Conservation (phyloP, 2,113 vertebrate species). For the Pachyramphus minor region DNA sequence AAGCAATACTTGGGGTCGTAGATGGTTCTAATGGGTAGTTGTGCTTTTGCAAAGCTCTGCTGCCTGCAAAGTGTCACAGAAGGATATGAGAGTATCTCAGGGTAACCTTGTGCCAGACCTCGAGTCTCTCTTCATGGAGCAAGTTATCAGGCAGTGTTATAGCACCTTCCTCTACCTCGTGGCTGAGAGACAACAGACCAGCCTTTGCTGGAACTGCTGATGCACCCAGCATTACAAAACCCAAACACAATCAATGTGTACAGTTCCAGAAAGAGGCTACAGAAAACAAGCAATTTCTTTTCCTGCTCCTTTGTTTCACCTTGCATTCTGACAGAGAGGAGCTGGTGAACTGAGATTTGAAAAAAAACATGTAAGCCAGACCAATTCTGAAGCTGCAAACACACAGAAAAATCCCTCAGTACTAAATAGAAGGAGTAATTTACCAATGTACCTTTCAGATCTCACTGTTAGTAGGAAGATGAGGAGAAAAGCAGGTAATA, state of each 20-base stretch:
- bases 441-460: neutral
- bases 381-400: neutral
- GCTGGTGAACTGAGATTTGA: neutral
- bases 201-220: neutral
- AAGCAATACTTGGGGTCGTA: neutral
- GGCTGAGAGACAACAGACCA: neutral
- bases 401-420: neutral
- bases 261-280: neutral
- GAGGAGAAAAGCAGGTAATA: neutral
- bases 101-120: neutral
- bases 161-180: neutral
- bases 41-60: neutral
- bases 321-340: neutral
- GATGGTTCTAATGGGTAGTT: neutral
- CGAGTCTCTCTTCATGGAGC: neutral
- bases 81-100: accelerated
- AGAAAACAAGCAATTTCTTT: neutral
- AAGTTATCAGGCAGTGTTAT: neutral
- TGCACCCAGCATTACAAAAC: neutral
- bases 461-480: neutral
- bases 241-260: neutral
- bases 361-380: neutral
- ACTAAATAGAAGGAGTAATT: neutral
- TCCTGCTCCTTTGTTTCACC: neutral
- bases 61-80: neutral